Evolutionary conservation across 2,888 invertebrate species (phyloP).

Genomic region (Carabus problematicus): DNA sequence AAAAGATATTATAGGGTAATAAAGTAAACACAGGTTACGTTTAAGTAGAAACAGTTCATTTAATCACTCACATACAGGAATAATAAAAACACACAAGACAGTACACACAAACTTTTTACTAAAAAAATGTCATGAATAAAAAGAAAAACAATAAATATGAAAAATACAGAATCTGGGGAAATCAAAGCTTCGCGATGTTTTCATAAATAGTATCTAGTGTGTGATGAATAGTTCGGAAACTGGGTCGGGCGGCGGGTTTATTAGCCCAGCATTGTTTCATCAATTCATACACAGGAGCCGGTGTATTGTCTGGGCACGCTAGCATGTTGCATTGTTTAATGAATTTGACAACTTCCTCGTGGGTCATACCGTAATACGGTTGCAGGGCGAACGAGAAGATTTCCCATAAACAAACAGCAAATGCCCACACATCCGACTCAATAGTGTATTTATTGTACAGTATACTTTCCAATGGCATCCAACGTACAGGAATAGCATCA

Average conservation of each 20-base stretch:
- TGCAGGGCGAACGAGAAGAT: constrained; percentile 95
- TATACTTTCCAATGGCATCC: constrained; percentile 98
- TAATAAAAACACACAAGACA: constrained; percentile 42
- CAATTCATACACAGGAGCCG: constrained; percentile 83
- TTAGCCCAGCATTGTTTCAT: constrained; percentile 95
- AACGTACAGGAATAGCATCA: constrained; percentile 95
- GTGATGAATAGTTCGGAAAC: constrained; percentile 83
- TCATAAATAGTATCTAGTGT: constrained; percentile 62
- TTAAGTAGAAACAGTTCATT: constrained; percentile 41
- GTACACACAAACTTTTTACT: constrained; percentile 32
- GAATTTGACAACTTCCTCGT: constrained; percentile 95
- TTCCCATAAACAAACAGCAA: constrained; percentile 96
- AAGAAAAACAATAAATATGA: constrained; percentile 35
- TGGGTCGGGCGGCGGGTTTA: constrained; percentile 84
- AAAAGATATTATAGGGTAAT: not conserved
- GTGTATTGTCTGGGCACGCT: constrained; percentile 89
- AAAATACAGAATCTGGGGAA: constrained; percentile 23
- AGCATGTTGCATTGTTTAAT: constrained; percentile 93
- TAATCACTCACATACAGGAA: constrained; percentile 40
- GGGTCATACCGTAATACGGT: constrained; percentile 97
- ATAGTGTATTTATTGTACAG: constrained; percentile 95
- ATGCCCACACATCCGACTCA: constrained; percentile 98
- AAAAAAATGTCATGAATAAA: constrained; percentile 36
- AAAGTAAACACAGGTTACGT: constrained; percentile 18
- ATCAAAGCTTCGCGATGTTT: constrained; percentile 39